Base-by-base conservation (phyloP, 1,140 invertebrate species). In the Lutraria rhynchaena region DNA sequence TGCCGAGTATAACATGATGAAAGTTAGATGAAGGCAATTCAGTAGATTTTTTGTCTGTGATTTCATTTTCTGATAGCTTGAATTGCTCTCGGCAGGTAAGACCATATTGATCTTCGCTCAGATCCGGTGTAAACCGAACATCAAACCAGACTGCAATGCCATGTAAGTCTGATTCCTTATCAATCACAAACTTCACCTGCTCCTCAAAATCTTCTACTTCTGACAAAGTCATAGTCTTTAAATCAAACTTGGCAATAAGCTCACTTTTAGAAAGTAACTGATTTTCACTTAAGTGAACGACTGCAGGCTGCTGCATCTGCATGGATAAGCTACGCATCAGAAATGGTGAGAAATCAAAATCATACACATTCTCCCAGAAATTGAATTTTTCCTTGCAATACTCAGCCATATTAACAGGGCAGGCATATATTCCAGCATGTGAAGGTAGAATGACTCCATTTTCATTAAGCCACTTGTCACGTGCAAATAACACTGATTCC, bases 131-230 rank as follows among this genome's bases (percentile, higher is more conserved):
- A 73, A 91, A 92, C 15, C 83, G 74, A 27, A 90, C 89, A 87
- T 90, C 86, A 85, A 92, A 92, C 91, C 91, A 92, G 22, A 80
- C 58, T 3, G 86, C 89, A 86, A 91, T 89, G 5, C 89, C 91
- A 83, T 89, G 89, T 7, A 91, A 29, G 46, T 84, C 81, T 15
- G 83, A 82, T 24, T 84, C 44, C 29, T 87, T 81, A 0, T 76
- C 65, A 11, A 90, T 58, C 9, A 71, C 61, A 75, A 90, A 91
- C 1, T 58, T 67, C 13, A 89, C 71, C 22, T 70, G 77, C 24
- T 85, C 83, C 24, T 80, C 63, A 15, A 92, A 67, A 19, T 80
- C 76, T 57, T 85, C 75, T 15, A 92, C 81, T 37, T 92, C 88
- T 3, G 82, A 58, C 7, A 85, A 19, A 31, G 58, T 82, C 11